phyloP scores from a whole-genome alignment of 2,888 invertebrate genomes.

The Luffia ferchaultella region DNA sequence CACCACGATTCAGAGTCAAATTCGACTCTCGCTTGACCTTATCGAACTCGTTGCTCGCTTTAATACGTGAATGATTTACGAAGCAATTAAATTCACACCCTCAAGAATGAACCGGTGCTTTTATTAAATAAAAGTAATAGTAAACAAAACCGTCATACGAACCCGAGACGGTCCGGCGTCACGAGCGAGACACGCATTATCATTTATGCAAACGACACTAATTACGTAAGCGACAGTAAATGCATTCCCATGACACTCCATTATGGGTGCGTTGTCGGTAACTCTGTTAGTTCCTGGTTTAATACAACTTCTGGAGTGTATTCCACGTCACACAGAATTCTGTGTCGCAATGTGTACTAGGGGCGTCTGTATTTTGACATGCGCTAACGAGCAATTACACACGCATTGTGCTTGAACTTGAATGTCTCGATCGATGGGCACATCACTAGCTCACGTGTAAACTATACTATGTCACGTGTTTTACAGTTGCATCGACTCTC shows the following conservation, averaged over 20 bases:
- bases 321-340: no score
- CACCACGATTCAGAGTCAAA: no score
- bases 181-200: slow-evolving; percentile 1
- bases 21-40: no score
- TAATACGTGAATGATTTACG: background rate
- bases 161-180: background rate
- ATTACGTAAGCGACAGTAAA: background rate
- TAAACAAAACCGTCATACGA: background rate
- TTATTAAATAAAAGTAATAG: background rate
- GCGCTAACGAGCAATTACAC: background rate
- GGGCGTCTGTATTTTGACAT: background rate
- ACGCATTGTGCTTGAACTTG: background rate
- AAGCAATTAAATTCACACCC: background rate
- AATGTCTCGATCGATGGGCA: background rate
- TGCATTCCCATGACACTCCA: no score
- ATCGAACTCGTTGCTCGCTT: no score
- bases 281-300: no score
- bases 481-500: background rate
- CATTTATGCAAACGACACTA: slow-evolving; percentile 6
- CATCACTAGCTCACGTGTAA: background rate
- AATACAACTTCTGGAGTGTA: no score
- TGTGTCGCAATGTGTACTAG: no score
- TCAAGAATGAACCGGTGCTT: background rate
- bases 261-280: no score
- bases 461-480: background rate